Evolutionary conservation across 2,888 invertebrate species (phyloP).

Genomic region (Rhynchonema sp.): DNA sequence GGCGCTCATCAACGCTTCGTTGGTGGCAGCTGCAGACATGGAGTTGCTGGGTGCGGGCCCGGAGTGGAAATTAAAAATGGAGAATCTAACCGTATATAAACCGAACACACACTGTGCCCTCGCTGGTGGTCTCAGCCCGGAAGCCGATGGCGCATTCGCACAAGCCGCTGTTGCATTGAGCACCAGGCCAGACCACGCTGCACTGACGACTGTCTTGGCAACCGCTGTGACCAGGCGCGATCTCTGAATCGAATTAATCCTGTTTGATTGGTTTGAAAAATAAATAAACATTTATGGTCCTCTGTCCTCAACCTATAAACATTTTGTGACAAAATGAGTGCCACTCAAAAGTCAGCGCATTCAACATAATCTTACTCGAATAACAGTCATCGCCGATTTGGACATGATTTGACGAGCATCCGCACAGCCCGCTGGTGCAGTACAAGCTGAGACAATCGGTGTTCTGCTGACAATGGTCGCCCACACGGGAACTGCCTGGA

Average conservation of each 20-base stretch:
- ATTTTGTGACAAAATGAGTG: not conserved
- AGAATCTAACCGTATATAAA: not conserved
- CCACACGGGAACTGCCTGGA: not conserved
- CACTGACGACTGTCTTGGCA: conserved; percentile 20
- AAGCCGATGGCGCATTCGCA: conserved; percentile 14
- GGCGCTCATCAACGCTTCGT: too few relatives aligned
- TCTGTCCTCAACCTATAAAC: too few relatives aligned
- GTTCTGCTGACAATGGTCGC: not conserved
- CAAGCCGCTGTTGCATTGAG: conserved; percentile 9
- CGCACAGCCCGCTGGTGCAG: not conserved
- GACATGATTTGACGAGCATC: not conserved
- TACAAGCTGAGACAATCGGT: not conserved
- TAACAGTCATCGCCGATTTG: not conserved
- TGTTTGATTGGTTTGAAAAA: too few relatives aligned
- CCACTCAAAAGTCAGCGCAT: too few relatives aligned
- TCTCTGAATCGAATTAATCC: too few relatives aligned
- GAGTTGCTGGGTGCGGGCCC: not conserved
- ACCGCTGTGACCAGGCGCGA: conserved; percentile 6
- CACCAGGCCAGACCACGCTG: conserved; percentile 18
- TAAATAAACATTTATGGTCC: too few relatives aligned
- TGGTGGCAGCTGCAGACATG: not conserved
- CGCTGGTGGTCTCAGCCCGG: conserved; percentile 14
- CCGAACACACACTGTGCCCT: conserved; percentile 16
- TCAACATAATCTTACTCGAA: not conserved
- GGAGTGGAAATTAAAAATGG: not conserved